A percentile compares a stretch with the other conserved stretches of the same genome.
phyloP scores from a whole-genome alignment of 1,140 invertebrate genomes.

The Drosophila subobscura region DNA sequence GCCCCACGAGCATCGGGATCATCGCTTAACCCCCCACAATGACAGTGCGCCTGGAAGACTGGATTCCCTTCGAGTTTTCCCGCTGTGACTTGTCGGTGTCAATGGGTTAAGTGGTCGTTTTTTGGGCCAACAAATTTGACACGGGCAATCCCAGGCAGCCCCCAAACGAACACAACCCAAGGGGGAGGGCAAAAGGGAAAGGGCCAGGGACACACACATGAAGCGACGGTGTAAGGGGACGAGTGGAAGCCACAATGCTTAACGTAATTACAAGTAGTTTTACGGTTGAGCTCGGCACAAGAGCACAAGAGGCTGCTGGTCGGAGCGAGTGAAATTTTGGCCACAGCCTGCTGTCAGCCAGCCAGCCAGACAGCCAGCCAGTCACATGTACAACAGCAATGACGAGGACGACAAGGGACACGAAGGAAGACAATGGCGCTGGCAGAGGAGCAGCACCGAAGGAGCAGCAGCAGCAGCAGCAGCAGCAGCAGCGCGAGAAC shows the following conservation, averaged over 20 bases:
- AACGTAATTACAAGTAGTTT: constrained; percentile 78
- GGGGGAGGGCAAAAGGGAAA: not conserved
- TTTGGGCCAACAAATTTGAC: constrained; percentile 34
- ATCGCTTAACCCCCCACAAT: not conserved
- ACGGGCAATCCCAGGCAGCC: constrained; percentile 15
- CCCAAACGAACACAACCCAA: not conserved
- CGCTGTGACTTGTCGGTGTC: constrained; percentile 3
- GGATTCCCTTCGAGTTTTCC: not conserved
- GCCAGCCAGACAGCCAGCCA: constrained; percentile 6
- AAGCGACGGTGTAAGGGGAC: constrained; percentile 2
- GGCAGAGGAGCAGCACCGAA: not conserved
- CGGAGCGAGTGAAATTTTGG: constrained; percentile 42
- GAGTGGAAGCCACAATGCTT: constrained; percentile 63
- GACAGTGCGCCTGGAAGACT: not conserved
- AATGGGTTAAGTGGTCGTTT: constrained; percentile 40
- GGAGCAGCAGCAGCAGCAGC: constrained; percentile 7
- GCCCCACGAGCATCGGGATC: not conserved
- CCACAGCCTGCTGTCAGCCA: constrained; percentile 6
- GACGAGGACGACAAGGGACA: constrained; percentile 8
- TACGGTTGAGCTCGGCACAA: constrained; percentile 46
- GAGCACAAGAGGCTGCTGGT: constrained; percentile 18
- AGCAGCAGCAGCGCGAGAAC: constrained; percentile 67
- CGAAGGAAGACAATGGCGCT: constrained; percentile 2
- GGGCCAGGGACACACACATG: not conserved
- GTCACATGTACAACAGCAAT: not conserved